Evolutionary conservation across 64 coral and sea anemone species (phyloP), one percentile per base, ranked within the genome.

Genomic region (Stichodactyla helianthus): DNA sequence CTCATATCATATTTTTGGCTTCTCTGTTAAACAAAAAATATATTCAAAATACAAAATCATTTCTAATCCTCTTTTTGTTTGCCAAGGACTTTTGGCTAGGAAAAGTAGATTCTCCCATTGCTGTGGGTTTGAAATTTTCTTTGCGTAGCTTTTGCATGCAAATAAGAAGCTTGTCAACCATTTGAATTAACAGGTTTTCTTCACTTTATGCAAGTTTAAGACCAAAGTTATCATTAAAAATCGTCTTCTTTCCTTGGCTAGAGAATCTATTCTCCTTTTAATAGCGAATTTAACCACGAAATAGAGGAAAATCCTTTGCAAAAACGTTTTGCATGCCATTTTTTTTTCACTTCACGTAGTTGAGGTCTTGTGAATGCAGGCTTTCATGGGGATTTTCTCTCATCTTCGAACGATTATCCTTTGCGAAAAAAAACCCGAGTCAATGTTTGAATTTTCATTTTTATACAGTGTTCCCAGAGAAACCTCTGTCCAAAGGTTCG

Each of bases 1-100:
- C 78, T 81, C 78, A 81, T 81, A 7, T 44, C 35, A 20, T 16
- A 81, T 81, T 81, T 81, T 81, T 53, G 78, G 78, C 78, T 81
- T 81, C 19, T 51, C 78, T 74, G 68, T 74, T 26, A 31, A 74
- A 74, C 25, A 74, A 31, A 74, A 74, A 74, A 74, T 71, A 71
- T 74, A 27, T 27, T 74, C 68, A 74, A 74, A 74, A 74, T 74
- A 74, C n/a, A 4, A 74, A 74, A 74, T 74, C 68, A 31, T 27
- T 31, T 74, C 22, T 74, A 10, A 31, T 74, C 27, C 68, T 31
- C 22, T 35, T 71, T 26, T 74, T 74, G 68, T 74, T 74, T 74
- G 27, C 68, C 26, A 74, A 74, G 27, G 68, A 74, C 25, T 74
- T 74, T 74, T 74, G 25, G 68, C 68, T 74, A 27, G 26, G 26